These are phyloP conservation scores for Nomada lathburiana DNA, from an alignment of 2,888 invertebrate genomes.

Conservation along the genomic window DNA sequence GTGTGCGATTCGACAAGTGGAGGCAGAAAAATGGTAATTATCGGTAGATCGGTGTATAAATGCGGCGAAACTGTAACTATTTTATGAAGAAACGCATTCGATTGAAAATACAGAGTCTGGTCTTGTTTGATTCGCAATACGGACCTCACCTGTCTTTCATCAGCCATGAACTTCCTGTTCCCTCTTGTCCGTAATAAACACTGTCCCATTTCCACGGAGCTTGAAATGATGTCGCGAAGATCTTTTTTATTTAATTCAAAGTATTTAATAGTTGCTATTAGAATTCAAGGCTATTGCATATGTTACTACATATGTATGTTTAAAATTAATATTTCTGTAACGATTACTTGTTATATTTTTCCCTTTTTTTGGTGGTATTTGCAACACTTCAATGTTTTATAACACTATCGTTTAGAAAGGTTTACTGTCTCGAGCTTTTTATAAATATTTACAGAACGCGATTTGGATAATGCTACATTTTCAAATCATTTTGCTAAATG, in stretches of 20 bases:
- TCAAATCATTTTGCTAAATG: neutral
- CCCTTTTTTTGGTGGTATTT: no score
- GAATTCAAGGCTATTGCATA: no score
- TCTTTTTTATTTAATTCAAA: neutral
- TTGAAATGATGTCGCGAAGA: neutral
- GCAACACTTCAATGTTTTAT: no score
- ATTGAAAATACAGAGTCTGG: constrained; percentile 62
- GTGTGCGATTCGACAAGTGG: neutral
- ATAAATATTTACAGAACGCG: neutral
- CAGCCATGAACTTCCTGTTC: neutral
- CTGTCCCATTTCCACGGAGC: no score
- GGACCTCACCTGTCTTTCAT: neutral
- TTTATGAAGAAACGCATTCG: constrained; percentile 71
- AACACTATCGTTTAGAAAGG: no score
- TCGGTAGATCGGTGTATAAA: constrained; percentile 62
- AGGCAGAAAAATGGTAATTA: constrained; percentile 2
- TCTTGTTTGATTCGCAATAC: constrained; percentile 36
- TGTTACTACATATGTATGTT: no score
- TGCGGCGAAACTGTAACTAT: constrained; percentile 71
- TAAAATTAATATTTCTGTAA: no score
- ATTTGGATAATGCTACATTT: neutral
- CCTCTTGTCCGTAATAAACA: neutral
- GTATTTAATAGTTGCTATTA: neutral
- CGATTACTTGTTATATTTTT: no score
- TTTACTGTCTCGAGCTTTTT: no score